Evolutionary conservation across 2,797 vertebrate genomes (phyloP).

Genomic region (Syngnathus acus): DNA sequence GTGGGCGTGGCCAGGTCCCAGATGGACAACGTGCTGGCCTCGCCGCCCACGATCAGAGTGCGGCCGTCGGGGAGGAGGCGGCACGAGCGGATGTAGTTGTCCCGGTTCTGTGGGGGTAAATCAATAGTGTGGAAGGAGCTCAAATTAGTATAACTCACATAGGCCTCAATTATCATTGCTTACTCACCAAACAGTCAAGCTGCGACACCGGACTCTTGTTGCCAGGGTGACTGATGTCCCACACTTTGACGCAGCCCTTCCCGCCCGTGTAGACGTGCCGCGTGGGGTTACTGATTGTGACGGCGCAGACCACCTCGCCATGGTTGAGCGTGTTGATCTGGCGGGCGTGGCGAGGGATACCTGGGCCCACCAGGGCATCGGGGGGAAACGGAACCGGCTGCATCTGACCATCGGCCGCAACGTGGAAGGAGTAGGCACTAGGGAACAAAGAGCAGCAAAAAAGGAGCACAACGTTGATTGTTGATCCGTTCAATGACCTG

Average conservation of each 20-base stretch:
- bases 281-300: constrained; percentile 96
- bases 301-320: constrained; percentile 83
- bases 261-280: constrained; percentile 93
- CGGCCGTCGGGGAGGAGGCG: constrained; percentile 91
- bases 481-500: background rate
- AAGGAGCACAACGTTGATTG: background rate
- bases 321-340: constrained; percentile 82
- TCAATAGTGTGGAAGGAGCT: background rate
- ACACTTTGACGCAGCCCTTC: constrained; percentile 96
- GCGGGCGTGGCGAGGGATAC: constrained; percentile 77
- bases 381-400: constrained; percentile 78
- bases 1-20: constrained; percentile 95
- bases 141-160: background rate
- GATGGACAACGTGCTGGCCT: constrained; percentile 92
- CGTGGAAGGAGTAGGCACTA: constrained; percentile 79
- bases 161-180: background rate
- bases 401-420: constrained; percentile 79
- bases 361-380: constrained; percentile 76
- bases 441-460: background rate
- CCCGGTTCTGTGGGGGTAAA: constrained; percentile 76
- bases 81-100: constrained; percentile 97
- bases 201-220: constrained; percentile 96
- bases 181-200: constrained; percentile 90
- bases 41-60: constrained; percentile 89
- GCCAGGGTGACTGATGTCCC: constrained; percentile 96